Evolutionary conservation across 2,113 vertebrate genomes (phyloP), one percentile per base, ranked within the genome.

Genomic region (Oxyruncus cristatus): DNA sequence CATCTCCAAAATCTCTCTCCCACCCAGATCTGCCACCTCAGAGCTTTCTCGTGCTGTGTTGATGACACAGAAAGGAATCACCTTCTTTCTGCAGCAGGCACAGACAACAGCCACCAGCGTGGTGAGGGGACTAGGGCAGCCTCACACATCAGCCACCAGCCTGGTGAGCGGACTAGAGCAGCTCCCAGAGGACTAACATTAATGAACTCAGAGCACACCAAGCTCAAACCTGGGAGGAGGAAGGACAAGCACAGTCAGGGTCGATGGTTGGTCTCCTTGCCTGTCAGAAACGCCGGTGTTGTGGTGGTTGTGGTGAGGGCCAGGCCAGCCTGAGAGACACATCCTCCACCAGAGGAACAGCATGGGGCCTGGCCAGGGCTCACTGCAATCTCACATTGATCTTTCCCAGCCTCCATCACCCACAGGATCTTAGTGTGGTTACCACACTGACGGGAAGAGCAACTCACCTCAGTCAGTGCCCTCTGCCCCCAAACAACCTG

Each of bases 331-430:
- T 9, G 24, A 2, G 24, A 44, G 55, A 3, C 39, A 5, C 19
- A 4, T 33, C 56, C 30, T 11, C 33, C 2, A 4, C 0, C 42
- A 61, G 28, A 52, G 46, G 47, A 55, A 27, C 46, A 42, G 47
- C 15, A 8, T 52, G 28, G 21, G 49, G 17, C 68, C 28, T 13
- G 41, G 49, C 12, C 0, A 2, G 39, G 63, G 61, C 35, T 70
- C 47, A 15, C 27, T 23, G 24, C 24, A 33, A 4, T 1, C 65
- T 8, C 7, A 14, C 16, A 16, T 0, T 6, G 7, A 49, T 28
- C 55, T 6, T 49, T 20, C 76, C 53, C 11, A 3, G 11, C 20
- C 58, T 27, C 80, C 73, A 35, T 11, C 72, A n/a, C 24, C 16
- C 55, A 13, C 37, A 53, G 33, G 33, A 58, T 8, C 27, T 52